These are phyloP conservation scores for Nothura maculosa DNA, from an alignment of 2,797 vertebrate genomes.

Conservation along the genomic window DNA sequence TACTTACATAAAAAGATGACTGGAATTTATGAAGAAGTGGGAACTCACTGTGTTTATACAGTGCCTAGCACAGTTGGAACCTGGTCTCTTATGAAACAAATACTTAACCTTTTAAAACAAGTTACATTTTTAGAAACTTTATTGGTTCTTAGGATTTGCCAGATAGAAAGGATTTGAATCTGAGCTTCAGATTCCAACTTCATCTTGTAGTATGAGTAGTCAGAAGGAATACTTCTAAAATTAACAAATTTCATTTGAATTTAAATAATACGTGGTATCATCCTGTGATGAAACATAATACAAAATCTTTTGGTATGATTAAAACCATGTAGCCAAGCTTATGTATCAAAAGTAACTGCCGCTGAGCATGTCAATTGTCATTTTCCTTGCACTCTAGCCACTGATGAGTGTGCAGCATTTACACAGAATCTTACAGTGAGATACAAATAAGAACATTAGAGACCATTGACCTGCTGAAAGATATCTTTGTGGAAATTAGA, in stretches of 20 bases:
- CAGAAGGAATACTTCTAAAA: background rate
- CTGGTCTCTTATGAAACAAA: background rate
- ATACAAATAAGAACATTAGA: background rate
- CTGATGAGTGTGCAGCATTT: background rate
- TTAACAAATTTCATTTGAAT: background rate
- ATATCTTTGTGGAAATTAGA: background rate
- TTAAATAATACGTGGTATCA: background rate
- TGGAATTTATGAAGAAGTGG: background rate
- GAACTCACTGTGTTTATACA: background rate
- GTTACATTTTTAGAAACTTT: background rate
- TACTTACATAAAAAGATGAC: background rate
- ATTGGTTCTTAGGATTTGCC: background rate
- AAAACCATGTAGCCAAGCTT: background rate
- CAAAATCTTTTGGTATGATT: background rate
- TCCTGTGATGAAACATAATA: background rate
- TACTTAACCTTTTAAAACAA: background rate
- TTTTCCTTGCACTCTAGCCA: background rate
- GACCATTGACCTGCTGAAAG: background rate
- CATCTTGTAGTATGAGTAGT: background rate
- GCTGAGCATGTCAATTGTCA: background rate
- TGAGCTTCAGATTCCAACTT: background rate
- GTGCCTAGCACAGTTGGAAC: fast-evolving
- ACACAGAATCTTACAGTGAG: fast-evolving
- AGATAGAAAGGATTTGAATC: conserved; percentile 3
- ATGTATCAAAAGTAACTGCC: background rate